Conservation (phyloP, 2,797 vertebrate species). For the Oreortyx pictus region DNA sequence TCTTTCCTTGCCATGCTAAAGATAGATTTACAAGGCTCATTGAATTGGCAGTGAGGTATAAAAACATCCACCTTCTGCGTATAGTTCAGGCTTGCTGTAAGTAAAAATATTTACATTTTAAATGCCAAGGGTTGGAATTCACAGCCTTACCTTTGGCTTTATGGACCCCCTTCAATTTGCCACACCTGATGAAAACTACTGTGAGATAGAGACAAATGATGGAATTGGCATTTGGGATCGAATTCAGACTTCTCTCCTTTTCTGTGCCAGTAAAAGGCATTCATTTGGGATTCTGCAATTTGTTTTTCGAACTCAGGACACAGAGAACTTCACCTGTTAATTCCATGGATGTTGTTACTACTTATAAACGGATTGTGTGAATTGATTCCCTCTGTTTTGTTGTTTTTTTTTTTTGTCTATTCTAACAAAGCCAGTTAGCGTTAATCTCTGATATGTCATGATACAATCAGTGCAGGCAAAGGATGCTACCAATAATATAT, state of each 20-base stretch:
- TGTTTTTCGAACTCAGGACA: neutral
- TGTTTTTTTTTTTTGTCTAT: neutral
- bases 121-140: neutral
- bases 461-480: neutral
- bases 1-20: neutral
- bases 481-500: neutral
- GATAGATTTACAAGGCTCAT: neutral
- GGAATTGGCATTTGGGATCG: neutral
- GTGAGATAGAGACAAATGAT: neutral
- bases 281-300: neutral
- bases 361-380: neutral
- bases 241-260: neutral
- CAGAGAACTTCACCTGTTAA: neutral
- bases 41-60: neutral
- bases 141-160: neutral
- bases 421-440: neutral
- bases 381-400: neutral
- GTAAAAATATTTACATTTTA: slow-evolving; percentile 33
- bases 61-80: neutral
- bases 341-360: neutral
- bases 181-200: neutral
- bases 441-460: neutral
- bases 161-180: neutral
- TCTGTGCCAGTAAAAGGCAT: neutral
- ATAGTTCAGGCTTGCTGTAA: neutral